phyloP scores from a whole-genome alignment of 2,797 vertebrate genomes.

The Peromyscus melanophrys region DNA sequence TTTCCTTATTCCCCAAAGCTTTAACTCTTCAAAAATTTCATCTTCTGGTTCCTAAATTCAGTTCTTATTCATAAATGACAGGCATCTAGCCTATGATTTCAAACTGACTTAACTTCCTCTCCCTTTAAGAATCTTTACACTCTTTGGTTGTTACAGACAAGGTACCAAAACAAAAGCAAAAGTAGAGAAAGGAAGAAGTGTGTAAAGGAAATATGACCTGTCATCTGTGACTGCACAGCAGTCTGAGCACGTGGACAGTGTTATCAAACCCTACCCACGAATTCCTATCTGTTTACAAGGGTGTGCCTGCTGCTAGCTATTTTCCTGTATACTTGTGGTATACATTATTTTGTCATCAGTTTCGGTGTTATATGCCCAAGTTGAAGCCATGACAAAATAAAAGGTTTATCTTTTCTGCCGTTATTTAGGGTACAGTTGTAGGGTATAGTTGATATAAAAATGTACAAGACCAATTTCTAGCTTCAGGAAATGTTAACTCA shows the following conservation, averaged over 20 bases:
- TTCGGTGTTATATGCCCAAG: background rate
- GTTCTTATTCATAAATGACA: background rate
- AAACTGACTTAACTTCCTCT: background rate
- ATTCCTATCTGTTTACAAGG: background rate
- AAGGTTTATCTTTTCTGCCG: background rate
- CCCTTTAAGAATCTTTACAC: background rate
- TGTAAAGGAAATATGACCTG: background rate
- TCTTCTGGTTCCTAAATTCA: background rate
- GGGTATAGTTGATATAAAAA: background rate
- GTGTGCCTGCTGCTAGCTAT: background rate
- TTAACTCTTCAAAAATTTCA: slow-evolving; percentile 44
- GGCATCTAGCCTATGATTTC: background rate
- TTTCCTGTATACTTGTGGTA: background rate
- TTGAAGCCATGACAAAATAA: background rate
- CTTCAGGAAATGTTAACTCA: background rate
- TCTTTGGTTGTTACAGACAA: background rate
- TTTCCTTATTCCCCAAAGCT: slow-evolving; percentile 21
- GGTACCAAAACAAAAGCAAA: background rate
- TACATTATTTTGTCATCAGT: background rate
- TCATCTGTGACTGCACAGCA: background rate
- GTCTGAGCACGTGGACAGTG: too few relatives aligned
- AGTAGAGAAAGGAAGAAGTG: background rate
- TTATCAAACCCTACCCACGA: background rate
- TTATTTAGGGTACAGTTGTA: background rate
- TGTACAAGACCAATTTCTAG: background rate